Base-by-base conservation (phyloP, 35 echinoderm and acorn worm genomes). In the Amphiura filiformis region DNA sequence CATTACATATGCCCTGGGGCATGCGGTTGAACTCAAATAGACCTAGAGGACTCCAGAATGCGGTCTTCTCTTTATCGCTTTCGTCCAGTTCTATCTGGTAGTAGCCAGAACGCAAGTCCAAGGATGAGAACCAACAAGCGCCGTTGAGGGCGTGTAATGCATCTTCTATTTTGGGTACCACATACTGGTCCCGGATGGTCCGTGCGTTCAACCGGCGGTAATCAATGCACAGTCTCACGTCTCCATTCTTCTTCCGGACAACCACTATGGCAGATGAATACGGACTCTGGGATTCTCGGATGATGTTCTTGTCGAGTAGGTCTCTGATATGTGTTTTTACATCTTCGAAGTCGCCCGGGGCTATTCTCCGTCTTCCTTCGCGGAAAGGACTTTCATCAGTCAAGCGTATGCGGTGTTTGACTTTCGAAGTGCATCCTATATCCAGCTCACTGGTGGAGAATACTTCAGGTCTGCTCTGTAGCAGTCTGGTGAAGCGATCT, bases 21-120 rank as follows among this genome's bases (percentile, higher is more conserved):
- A 95, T 91, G n/a, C 84, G 81, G 30, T 88, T 91, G 38, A 86
- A 91, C 78, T 95, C 89, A 34, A 44, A 91, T 13, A 87, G 76
- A 1, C 85, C 84, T 35, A 87, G 76, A 75, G 93, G 93, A 65
- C 84, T 80, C 82, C 90, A 86, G 76, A 93, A 93, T 7, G 92
- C 92, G 36, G 93, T 91, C n/a, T 65, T 95, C 88, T 34, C 23
- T 34, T 91, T 91, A 81, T 91, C 84, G 26, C 84, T 89, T 37
- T 91, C 85, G n/a, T 41, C 80, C 52, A 96, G 77, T 52, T 92
- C 94, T 17, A 96, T 86, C 82, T 96, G 86, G 18, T 78, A 95
- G 33, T 92, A 95, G 3, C 89, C 93, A 86, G 84, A 76, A 17
- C 81, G 35, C 5, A 89, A 41, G 36, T 95, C 93, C 2, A 95